Conservation (phyloP, 37 sponge, comb jelly and placozoan genomes). For the Axinella damicornis region DNA sequence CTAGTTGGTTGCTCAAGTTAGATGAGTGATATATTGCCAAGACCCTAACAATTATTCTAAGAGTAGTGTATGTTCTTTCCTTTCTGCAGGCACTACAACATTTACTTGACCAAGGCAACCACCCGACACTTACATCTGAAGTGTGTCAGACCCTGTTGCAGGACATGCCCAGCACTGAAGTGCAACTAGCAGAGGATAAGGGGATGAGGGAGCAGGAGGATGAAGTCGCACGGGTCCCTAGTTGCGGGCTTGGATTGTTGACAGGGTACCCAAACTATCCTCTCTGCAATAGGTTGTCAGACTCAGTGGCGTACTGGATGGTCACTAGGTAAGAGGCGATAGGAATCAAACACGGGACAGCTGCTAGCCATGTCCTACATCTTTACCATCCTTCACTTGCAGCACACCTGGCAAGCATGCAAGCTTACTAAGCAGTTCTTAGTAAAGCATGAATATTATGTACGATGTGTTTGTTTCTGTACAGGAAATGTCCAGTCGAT, state of each 20-base stretch:
- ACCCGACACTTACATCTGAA: background rate
- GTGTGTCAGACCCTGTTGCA: conserved; percentile 41
- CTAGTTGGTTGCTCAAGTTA: no score
- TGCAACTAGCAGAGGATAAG: background rate
- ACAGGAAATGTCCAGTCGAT: conserved; percentile 53
- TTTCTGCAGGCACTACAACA: background rate
- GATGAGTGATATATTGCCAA: no score
- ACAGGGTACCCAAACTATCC: conserved; percentile 54
- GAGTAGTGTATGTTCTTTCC: no score
- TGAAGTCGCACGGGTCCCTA: background rate
- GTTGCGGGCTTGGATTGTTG: conserved; percentile 22
- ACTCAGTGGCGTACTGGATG: conserved; percentile 44
- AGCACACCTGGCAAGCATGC: background rate
- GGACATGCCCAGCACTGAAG: background rate
- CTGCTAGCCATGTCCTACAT: no score
- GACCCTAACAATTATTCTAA: no score
- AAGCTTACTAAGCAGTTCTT: no score
- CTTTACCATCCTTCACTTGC: no score
- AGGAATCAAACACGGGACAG: no score
- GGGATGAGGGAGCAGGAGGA: no score
- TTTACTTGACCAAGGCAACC: background rate
- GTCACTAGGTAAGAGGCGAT: conserved; percentile 35
- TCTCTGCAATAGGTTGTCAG: conserved; percentile 46
- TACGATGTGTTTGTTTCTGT: no score
- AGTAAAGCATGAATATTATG: no score